Evolutionary conservation across 2,797 vertebrate species (phyloP).

Genomic region (Erpetoichthys calabaricus): DNA sequence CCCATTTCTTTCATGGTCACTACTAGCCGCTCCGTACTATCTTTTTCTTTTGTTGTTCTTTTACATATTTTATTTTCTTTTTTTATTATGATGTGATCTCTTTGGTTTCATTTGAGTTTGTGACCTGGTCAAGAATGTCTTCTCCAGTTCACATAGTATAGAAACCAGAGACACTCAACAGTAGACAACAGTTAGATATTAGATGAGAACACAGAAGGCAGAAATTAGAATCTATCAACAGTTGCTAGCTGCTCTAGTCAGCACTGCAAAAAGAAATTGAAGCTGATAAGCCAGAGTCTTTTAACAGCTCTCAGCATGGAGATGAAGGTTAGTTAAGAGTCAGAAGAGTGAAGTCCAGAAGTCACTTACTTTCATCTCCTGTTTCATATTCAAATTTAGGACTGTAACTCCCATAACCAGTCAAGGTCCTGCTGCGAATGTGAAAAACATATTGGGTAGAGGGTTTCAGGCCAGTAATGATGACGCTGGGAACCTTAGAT

Average conservation of each 20-base stretch:
- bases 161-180: too few species aligned
- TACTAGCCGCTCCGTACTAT: not conserved
- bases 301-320: too few species aligned
- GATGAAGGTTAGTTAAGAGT: too few species aligned
- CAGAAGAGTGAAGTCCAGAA: too few species aligned
- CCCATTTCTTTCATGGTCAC: too few species aligned
- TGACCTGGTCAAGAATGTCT: constrained; percentile 13
- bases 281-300: too few species aligned
- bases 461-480: constrained; percentile 80
- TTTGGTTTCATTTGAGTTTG: constrained; percentile 23
- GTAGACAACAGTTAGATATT: too few species aligned
- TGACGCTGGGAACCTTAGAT: constrained; percentile 82
- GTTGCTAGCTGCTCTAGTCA: too few species aligned
- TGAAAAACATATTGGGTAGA: constrained; percentile 88
- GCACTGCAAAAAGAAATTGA: too few species aligned
- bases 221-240: too few species aligned
- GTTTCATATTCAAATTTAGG: constrained; percentile 85
- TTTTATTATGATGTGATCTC: constrained; percentile 29
- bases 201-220: too few species aligned
- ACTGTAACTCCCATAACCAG: constrained; percentile 82
- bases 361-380: constrained; percentile 81
- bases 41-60: constrained; percentile 22
- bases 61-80: constrained; percentile 26
- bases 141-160: not conserved
- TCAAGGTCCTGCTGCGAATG: constrained; percentile 67